phyloP scores from a whole-genome alignment of 2,888 invertebrate species.

The Didymodactylos carnosus region DNA sequence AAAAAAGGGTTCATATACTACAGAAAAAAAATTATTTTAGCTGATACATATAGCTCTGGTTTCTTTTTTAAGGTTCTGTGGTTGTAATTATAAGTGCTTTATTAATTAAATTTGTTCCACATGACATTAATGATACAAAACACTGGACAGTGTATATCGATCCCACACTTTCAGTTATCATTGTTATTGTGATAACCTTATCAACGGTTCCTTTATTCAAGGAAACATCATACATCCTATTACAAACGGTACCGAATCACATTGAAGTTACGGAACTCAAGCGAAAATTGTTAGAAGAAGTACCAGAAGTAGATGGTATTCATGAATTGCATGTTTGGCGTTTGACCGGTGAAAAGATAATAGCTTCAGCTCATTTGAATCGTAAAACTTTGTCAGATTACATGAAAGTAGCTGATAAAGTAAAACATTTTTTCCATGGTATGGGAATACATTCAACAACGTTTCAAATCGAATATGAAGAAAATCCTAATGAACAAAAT shows the following conservation, averaged over 20 bases:
- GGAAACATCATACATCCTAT: conserved; percentile 75
- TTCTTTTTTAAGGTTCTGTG: too few relatives aligned
- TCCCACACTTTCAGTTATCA: conserved; percentile 48
- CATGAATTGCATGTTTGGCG: conserved; percentile 99
- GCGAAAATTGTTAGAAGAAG: conserved; percentile 60
- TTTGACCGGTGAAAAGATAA: conserved; percentile 79
- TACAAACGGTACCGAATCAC: conserved; percentile 95
- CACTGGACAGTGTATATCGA: conserved; percentile 14
- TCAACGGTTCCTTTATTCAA: conserved; percentile 43
- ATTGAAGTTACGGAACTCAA: conserved; percentile 67
- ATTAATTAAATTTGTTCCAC: conserved; percentile 12
- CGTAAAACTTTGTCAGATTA: conserved; percentile 74
- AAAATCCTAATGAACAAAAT: conserved; percentile 15
- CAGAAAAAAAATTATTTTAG: too few relatives aligned
- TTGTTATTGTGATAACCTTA: conserved; percentile 38
- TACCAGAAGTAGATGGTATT: conserved; percentile 62
- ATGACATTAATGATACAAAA: not conserved
- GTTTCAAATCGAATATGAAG: conserved; percentile 45
- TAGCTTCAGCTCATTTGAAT: conserved; percentile 89
- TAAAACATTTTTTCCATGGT: conserved; percentile 90
- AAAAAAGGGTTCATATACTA: too few relatives aligned
- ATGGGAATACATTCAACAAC: conserved; percentile 96
- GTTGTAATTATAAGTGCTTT: conserved; percentile 69
- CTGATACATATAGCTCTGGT: conserved; percentile 86
- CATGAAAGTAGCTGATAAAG: conserved; percentile 83